Evolutionary conservation across 2,797 vertebrate genomes (phyloP).

Genomic region (Alectoris magna): DNA sequence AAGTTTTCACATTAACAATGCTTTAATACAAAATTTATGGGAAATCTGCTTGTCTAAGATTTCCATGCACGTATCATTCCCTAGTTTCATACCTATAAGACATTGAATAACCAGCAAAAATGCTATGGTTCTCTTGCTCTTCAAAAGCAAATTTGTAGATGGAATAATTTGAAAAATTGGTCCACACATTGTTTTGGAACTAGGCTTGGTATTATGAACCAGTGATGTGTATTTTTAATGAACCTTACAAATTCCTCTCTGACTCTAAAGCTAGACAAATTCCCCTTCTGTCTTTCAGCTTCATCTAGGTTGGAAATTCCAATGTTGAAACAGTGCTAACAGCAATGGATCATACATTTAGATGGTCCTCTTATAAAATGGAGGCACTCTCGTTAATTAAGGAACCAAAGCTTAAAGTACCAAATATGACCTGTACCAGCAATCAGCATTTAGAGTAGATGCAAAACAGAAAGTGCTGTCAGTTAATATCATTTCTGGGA

Average conservation of each 20-base stretch:
- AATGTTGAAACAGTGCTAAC: not conserved
- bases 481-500: not conserved
- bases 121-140: not conserved
- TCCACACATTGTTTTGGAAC: not conserved
- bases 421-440: not conserved
- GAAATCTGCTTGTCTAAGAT: not conserved
- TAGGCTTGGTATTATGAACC: not conserved
- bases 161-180: not conserved
- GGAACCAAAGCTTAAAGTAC: not conserved
- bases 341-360: not conserved
- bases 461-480: not conserved
- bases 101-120: not conserved
- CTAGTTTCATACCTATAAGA: not conserved
- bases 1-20: not conserved
- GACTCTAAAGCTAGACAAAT: not conserved
- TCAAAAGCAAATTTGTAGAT: not conserved
- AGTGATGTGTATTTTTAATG: not conserved
- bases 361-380: not conserved
- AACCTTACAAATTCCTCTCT: not conserved
- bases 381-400: not conserved
- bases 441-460: not conserved
- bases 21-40: not conserved
- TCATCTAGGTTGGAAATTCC: not conserved
- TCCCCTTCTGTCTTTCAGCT: not conserved
- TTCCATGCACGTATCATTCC: not conserved